phyloP scores from a whole-genome alignment of 2,113 vertebrate genomes.

The Siphamia tubifer region DNA sequence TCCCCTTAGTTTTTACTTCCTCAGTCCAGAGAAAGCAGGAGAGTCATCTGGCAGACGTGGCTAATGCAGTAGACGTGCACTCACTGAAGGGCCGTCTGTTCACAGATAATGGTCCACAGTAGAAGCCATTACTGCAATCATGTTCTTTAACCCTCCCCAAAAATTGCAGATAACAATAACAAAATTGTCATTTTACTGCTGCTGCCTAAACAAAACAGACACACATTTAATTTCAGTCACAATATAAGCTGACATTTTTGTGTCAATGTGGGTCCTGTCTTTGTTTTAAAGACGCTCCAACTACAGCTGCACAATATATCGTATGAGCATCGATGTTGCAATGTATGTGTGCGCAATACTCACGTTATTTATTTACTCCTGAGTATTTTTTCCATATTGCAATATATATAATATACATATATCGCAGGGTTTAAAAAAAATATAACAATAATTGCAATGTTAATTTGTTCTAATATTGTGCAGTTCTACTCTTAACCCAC shows the following conservation, averaged over 20 bases:
- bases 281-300: background rate
- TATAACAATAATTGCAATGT: too few relatives aligned
- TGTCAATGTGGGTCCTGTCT: background rate
- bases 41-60: constrained; percentile 27
- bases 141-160: background rate
- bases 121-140: constrained; percentile 26
- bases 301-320: too few relatives aligned
- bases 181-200: background rate
- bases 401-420: too few relatives aligned
- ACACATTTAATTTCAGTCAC: background rate
- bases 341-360: too few relatives aligned
- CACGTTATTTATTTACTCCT: too few relatives aligned
- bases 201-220: background rate
- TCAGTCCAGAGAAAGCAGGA: constrained; percentile 15
- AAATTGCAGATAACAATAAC: background rate
- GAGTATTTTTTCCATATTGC: too few relatives aligned
- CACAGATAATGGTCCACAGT: constrained; percentile 40
- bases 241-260: background rate
- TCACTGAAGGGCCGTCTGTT: constrained; percentile 24
- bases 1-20: constrained; percentile 11
- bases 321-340: too few relatives aligned
- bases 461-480: too few relatives aligned
- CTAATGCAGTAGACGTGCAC: constrained; percentile 47
- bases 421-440: too few relatives aligned
- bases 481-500: background rate